Evolutionary conservation across 2,797 vertebrate genomes (phyloP).

Genomic region (Glossophaga mutica): DNA sequence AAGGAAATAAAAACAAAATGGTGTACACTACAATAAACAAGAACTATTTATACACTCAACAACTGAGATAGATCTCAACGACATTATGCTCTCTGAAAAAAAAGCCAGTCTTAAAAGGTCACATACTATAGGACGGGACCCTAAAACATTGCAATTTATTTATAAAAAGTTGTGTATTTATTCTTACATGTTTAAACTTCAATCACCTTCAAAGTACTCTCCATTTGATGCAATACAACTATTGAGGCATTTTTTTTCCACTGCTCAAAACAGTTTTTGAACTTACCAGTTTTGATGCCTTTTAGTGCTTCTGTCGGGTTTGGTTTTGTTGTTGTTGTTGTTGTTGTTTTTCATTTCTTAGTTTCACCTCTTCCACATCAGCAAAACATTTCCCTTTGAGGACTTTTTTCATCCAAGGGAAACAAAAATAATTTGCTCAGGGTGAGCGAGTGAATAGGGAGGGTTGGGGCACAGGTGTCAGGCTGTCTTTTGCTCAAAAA

Average conservation of each 20-base stretch:
- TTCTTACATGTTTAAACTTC: not conserved
- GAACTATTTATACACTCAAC: not conserved
- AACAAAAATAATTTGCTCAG: not conserved
- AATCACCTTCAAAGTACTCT: not conserved
- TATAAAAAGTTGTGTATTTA: not conserved
- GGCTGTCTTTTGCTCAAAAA: not conserved
- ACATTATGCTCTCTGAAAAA: not conserved
- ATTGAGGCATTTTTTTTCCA: not conserved
- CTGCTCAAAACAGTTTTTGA: not conserved
- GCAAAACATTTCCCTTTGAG: not conserved
- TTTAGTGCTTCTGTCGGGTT: not conserved
- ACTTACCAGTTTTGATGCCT: not conserved
- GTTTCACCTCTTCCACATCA: not conserved
- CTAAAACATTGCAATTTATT: not conserved
- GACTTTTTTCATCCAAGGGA: not conserved
- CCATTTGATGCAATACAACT: not conserved
- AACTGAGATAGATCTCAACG: not conserved
- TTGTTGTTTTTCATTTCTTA: too few relatives aligned
- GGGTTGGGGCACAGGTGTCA: not conserved
- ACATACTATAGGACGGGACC: not conserved
- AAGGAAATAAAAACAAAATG: not conserved
- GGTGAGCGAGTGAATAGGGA: not conserved
- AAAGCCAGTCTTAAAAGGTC: not conserved
- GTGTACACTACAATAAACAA: not conserved
- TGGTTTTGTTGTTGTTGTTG: too few relatives aligned